Conservation (phyloP, 2,797 vertebrate genomes). For the Helicolenus hilgendorfi region DNA sequence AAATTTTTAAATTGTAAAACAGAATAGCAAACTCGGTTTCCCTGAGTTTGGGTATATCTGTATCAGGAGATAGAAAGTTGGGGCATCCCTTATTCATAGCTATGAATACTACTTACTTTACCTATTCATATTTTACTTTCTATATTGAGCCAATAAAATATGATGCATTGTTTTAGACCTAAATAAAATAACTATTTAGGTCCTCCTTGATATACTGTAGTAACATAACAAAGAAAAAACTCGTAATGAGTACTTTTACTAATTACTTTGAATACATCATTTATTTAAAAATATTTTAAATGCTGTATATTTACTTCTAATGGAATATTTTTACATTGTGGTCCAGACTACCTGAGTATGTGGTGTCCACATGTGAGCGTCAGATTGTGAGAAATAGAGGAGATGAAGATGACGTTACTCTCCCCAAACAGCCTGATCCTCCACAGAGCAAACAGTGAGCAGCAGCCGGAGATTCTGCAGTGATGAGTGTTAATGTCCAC, state of each 20-base stretch:
- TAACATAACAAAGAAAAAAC: no score
- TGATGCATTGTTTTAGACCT: not conserved
- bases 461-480: slow-evolving; percentile 7
- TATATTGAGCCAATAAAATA: not conserved
- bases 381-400: slow-evolving; percentile 27
- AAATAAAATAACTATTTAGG: not conserved
- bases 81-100: not conserved
- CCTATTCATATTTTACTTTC: not conserved
- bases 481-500: slow-evolving; percentile 48
- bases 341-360: not conserved
- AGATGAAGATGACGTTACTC: slow-evolving; percentile 19
- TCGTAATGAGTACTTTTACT: not conserved
- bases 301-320: not conserved
- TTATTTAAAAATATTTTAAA: not conserved
- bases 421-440: slow-evolving; percentile 42
- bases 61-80: not conserved
- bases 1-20: not conserved
- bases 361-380: not conserved
- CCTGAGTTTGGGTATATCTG: not conserved
- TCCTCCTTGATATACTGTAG: not conserved
- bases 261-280: not conserved
- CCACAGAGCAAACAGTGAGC: slow-evolving; percentile 53
- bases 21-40: not conserved
- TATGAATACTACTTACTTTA: not conserved
- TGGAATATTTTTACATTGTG: not conserved